Evolutionary conservation across 2,113 vertebrate genomes (phyloP), one percentile per base, ranked within the genome.

Genomic region (Psammodynastes pulverulentus): DNA sequence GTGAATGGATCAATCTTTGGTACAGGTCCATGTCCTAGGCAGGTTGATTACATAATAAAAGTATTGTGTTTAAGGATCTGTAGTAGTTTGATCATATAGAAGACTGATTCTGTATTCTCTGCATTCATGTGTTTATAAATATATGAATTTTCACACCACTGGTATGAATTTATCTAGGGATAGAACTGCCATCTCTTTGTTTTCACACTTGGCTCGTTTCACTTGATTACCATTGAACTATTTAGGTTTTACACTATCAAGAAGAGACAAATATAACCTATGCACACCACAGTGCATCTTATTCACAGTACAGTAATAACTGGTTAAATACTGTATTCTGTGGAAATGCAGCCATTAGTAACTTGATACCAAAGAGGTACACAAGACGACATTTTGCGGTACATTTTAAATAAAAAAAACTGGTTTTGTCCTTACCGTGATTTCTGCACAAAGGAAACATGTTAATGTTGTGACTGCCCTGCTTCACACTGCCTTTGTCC

Each of bases 391-490:
- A 21, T 19, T 72, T 48, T 6, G 9, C 19, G 15, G 84, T 29
- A 26, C 5, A 17, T 51, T 39, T 0, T 29, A 54, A 39, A 24
- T 51, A 17, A 92, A 52, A 5, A 34, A 92, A 15, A 43, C 48
- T 46, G 29, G 2, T 13, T 46, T 53, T 24, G 21, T 26, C 52
- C 92, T 45, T 94, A 98, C 98, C 97, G 56, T 97, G 97, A 49
- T 58, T 95, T 94, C 97, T 97, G 94, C 96, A 67, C 89, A 88
- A 89, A 2, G 93, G 39, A 53, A 96, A 92, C 23, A 95, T 93
- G 92, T 79, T 46, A 62, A 94, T 67, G 39, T 23, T 89, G 7
- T 95, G 97, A 93, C 96, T 93, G 93, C 94, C 94, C 12, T 96
- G 90, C 56, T 94, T 90, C 93, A 94, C 84, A 21, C 54, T 91